phyloP scores from a whole-genome alignment of 2,797 vertebrate species.

The Lithobates pipiens region DNA sequence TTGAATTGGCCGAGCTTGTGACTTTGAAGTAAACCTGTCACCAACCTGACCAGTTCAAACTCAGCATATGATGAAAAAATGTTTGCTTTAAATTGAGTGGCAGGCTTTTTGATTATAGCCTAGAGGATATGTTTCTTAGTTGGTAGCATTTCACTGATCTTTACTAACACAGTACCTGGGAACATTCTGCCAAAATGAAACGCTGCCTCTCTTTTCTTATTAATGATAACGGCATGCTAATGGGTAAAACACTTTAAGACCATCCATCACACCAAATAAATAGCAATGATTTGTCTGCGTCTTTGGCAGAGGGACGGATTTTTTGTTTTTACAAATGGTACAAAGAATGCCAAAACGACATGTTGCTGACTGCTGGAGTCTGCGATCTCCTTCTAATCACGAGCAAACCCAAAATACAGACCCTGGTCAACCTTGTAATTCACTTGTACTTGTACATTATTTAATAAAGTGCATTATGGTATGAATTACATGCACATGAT shows the following conservation, averaged over 20 bases:
- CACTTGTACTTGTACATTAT: background rate
- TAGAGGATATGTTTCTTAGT: background rate
- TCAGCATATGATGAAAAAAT: too few species aligned
- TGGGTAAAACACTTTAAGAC: background rate
- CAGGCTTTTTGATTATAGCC: too few species aligned
- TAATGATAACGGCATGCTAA: conserved; percentile 11
- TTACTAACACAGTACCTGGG: too few species aligned
- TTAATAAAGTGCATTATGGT: background rate
- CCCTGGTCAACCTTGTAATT: background rate
- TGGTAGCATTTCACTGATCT: too few species aligned
- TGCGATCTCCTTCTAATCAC: background rate
- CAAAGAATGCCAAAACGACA: background rate
- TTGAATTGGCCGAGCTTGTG: too few species aligned
- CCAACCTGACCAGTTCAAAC: too few species aligned
- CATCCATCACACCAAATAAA: conserved; percentile 9
- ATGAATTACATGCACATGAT: background rate
- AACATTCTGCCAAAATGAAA: background rate
- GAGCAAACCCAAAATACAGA: background rate
- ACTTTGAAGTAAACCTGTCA: too few species aligned
- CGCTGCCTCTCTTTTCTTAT: background rate
- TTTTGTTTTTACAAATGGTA: background rate
- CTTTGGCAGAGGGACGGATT: conserved; percentile 10
- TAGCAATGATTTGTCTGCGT: background rate
- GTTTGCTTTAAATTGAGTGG: too few species aligned
- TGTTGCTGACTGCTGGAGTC: conserved; percentile 7